Evolutionary conservation across 2,113 vertebrate genomes (phyloP), one percentile per base, ranked within the genome.

Genomic region (Lagenorhynchus albirostris): DNA sequence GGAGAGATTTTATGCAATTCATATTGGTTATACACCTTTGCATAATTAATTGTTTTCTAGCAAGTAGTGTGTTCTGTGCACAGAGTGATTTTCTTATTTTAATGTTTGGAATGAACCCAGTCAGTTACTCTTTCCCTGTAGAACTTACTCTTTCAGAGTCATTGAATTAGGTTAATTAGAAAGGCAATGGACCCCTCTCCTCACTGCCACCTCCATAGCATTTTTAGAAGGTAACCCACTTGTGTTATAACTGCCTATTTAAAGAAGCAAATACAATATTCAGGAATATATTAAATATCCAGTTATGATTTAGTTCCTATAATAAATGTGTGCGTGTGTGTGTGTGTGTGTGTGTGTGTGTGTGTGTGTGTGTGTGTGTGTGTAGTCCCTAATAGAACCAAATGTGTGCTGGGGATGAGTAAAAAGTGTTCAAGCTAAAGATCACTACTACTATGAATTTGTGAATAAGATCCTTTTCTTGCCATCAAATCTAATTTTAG

Each of bases 141-240:
- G 31, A 93, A 89, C 25, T 74, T 65, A n/a, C 7, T 68, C 44
- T 91, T 74, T 86, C n/a, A 86, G 36, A 86, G 82, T 95, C 82
- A 81, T 6, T 60, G 60, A 95, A 85, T 95, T 94, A 38, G 25
- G 21, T 89, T 93, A 94, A 86, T 96, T 96, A 91, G 71, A 93
- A 96, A 96, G 20, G 8, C 26, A 89, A 14, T 15, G 4, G 25
- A 65, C 10, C 4, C 26, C 2, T 2, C 6, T 25, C 9, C 0
- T 31, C 26, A 13, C 12, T 23, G 38, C 10, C 33, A 55, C n/a
- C n/a, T 86, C 9, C 23, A 26, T 13, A 55, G 21, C 29, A 62
- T 33, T 82, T 93, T 89, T 77, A 73, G 55, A 94, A 33, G 73
- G 5, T 55, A 26, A 86, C 55, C 3, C 14, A 65, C 31, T 80